These are phyloP conservation scores for Malacoraja senta DNA, from an alignment of 2,797 vertebrate species.

Conservation along the genomic window DNA sequence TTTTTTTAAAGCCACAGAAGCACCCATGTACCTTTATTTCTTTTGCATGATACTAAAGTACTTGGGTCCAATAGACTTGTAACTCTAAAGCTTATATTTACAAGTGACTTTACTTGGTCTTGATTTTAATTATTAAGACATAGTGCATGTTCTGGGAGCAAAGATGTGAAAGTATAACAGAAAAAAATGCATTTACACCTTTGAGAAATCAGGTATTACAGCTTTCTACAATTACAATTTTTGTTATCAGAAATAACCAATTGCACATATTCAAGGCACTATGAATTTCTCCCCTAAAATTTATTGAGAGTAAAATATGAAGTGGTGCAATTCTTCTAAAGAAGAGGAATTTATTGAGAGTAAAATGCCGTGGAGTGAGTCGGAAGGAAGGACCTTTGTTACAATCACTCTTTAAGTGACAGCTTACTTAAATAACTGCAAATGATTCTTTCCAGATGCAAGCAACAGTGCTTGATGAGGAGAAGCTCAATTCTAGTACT, in stretches of 20 bases:
- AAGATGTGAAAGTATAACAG: background rate
- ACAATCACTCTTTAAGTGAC: background rate
- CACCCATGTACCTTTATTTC: background rate
- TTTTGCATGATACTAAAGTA: background rate
- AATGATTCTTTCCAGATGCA: slow-evolving; percentile 6
- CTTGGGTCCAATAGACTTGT: background rate
- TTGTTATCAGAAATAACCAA: background rate
- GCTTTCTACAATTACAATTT: background rate
- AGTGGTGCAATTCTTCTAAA: too few species aligned
- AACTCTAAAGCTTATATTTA: background rate
- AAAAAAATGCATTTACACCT: background rate
- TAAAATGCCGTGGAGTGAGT: background rate
- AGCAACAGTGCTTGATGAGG: background rate
- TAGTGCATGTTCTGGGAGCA: background rate
- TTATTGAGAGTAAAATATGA: too few species aligned
- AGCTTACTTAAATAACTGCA: background rate
- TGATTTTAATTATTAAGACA: background rate
- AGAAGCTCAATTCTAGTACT: background rate
- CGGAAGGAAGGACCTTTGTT: background rate
- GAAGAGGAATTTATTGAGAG: background rate
- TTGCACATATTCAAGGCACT: background rate
- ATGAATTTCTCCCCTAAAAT: background rate
- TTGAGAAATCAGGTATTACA: background rate
- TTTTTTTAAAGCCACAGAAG: background rate
- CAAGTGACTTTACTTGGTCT: background rate